Percentiles rank a stretch among this genome's conserved stretches.
These are phyloP conservation scores for Sminthurides aquaticus DNA, from an alignment of 2,888 invertebrate species.

Conservation along the genomic window DNA sequence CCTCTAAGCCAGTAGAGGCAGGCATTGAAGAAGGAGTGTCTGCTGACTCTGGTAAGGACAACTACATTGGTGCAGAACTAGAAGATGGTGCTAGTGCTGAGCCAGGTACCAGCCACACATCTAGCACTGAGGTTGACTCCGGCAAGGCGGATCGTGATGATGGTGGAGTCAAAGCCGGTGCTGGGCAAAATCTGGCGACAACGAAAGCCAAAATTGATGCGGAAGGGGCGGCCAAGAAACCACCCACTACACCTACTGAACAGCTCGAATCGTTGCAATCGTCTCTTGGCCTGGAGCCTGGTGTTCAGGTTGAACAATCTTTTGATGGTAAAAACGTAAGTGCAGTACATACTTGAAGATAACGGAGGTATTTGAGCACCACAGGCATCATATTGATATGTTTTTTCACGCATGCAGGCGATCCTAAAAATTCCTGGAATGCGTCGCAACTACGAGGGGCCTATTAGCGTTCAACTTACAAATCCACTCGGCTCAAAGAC, in stretches of 20 bases:
- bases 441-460: conserved; percentile 21
- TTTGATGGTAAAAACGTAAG: conserved; percentile 73
- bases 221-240: not conserved
- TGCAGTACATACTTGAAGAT: no score
- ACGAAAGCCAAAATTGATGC: not conserved
- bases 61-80: conserved; percentile 22
- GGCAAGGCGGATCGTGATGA: not conserved
- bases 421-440: conserved; percentile 17
- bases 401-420: no score
- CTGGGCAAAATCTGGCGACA: not conserved
- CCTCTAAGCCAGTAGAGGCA: not conserved
- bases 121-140: not conserved
- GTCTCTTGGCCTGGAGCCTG: conserved; percentile 47
- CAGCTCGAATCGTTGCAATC: conserved; percentile 8
- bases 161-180: not conserved
- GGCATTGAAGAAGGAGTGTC: not conserved
- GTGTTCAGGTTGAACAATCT: conserved; percentile 62
- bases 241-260: not conserved
- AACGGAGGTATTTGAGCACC: not conserved
- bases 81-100: conserved; percentile 23
- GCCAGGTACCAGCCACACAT: conserved; percentile 15
- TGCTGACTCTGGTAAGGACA: not conserved
- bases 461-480: conserved; percentile 54
- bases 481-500: conserved; percentile 66
- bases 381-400: not conserved